These are phyloP conservation scores for Megaceryle maxima DNA, from an alignment of 2,113 vertebrate genomes.

Conservation along the genomic window DNA sequence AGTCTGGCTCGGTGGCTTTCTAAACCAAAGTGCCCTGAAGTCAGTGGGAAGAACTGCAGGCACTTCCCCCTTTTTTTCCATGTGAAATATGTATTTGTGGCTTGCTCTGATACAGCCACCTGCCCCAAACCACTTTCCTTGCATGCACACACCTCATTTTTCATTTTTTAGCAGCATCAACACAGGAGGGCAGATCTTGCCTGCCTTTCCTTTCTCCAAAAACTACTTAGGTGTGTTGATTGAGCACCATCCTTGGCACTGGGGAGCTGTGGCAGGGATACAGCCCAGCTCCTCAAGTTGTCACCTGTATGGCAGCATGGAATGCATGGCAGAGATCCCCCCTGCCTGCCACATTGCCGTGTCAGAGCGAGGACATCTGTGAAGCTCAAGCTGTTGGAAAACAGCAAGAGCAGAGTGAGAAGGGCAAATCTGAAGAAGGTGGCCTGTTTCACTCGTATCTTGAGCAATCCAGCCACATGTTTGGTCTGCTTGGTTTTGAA, in stretches of 20 bases:
- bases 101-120: background rate
- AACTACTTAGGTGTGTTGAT: background rate
- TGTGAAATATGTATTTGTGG: background rate
- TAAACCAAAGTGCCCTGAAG: background rate
- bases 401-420: background rate
- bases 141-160: background rate
- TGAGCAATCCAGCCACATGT: background rate
- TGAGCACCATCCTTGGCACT: background rate
- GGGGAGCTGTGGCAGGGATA: background rate
- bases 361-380: background rate
- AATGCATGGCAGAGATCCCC: background rate
- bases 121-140: background rate
- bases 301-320: fast-evolving
- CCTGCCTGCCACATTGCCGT: fast-evolving
- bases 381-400: background rate
- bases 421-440: background rate
- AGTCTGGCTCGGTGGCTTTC: background rate
- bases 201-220: background rate
- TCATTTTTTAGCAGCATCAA: background rate
- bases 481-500: background rate
- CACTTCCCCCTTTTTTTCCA: background rate
- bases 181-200: background rate
- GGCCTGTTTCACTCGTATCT: background rate
- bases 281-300: background rate
- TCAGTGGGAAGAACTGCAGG: background rate